Percentiles rank a stretch among this genome's conserved stretches.
These are phyloP conservation scores for Holotrichia oblita DNA, from an alignment of 1,140 invertebrate species.

Conservation along the genomic window DNA sequence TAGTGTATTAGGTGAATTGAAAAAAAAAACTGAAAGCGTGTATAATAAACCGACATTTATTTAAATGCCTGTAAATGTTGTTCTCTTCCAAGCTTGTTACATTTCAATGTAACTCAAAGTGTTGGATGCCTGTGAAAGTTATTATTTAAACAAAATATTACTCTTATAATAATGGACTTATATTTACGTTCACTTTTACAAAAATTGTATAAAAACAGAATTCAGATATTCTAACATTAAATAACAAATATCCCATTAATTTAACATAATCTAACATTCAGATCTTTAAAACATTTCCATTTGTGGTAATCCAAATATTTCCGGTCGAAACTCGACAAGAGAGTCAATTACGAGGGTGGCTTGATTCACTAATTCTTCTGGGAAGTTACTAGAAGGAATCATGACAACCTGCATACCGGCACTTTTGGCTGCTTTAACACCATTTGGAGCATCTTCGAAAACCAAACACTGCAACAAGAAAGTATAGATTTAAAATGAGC, in stretches of 20 bases:
- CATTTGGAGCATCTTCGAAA: slow-evolving; percentile 90
- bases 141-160: too few relatives aligned
- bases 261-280: background rate
- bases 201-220: background rate
- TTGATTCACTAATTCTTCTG: slow-evolving; percentile 65
- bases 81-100: too few relatives aligned
- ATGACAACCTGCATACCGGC: slow-evolving; percentile 89
- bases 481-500: background rate
- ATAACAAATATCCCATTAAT: background rate
- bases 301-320: slow-evolving; percentile 77
- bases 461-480: slow-evolving; percentile 76
- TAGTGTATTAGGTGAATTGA: too few relatives aligned
- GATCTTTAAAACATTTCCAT: slow-evolving; percentile 42
- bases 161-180: too few relatives aligned
- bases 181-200: background rate
- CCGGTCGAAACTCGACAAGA: slow-evolving; percentile 79
- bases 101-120: too few relatives aligned
- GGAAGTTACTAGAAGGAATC: slow-evolving; percentile 76
- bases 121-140: too few relatives aligned
- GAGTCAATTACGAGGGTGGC: slow-evolving; percentile 77
- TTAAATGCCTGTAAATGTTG: too few relatives aligned
- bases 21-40: too few relatives aligned
- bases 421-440: slow-evolving; percentile 74
- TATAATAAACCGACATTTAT: too few relatives aligned
- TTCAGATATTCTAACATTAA: slow-evolving; percentile 24